These are phyloP conservation scores for Harmothoe impar DNA, from an alignment of 2,888 invertebrate species.

Conservation along the genomic window DNA sequence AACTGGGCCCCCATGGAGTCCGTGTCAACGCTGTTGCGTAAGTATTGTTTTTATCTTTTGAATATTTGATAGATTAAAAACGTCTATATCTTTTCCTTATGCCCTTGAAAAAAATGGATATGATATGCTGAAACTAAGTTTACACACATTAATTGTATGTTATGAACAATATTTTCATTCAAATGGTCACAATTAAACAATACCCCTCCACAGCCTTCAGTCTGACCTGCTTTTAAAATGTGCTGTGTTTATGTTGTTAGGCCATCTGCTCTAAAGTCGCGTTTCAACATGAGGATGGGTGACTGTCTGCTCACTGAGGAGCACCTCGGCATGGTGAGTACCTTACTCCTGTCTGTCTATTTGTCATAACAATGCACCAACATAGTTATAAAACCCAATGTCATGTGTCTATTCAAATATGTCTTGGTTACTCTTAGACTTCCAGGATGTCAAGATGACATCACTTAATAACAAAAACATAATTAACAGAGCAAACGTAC, in stretches of 20 bases:
- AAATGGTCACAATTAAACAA: neutral
- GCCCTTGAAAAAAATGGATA: neutral
- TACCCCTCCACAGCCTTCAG: neutral
- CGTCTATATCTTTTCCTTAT: neutral
- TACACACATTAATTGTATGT: neutral
- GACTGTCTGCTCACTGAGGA: constrained; percentile 37
- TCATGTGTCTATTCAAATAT: too few relatives aligned
- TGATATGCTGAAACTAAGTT: neutral
- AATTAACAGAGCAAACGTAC: too few relatives aligned
- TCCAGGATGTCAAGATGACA: too few relatives aligned
- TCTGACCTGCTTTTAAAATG: neutral
- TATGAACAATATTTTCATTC: neutral
- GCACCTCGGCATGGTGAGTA: constrained; percentile 54
- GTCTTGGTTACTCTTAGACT: too few relatives aligned
- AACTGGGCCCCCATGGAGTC: neutral
- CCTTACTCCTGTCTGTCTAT: neutral
- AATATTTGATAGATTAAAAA: too few relatives aligned
- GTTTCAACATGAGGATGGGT: constrained; percentile 51
- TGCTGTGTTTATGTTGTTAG: neutral
- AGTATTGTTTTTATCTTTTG: too few relatives aligned
- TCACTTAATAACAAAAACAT: too few relatives aligned
- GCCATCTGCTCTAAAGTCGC: constrained; percentile 40
- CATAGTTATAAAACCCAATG: too few relatives aligned
- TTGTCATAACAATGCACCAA: neutral
- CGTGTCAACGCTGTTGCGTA: constrained; percentile 15